These are phyloP conservation scores for Drosophila tani DNA, from an alignment of 1,140 invertebrate species.

Conservation along the genomic window DNA sequence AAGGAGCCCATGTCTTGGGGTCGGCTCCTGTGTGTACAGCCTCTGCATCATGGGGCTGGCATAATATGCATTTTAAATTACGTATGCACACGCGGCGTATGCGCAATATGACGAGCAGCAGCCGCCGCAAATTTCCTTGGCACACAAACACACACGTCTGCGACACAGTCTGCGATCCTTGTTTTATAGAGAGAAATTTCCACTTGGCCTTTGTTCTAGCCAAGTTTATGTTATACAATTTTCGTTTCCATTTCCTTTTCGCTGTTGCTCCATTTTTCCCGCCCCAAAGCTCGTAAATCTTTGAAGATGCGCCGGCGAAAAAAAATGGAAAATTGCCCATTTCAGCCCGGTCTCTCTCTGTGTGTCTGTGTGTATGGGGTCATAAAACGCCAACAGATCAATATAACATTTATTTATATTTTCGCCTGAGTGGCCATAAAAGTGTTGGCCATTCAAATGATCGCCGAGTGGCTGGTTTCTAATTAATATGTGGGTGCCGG, in stretches of 20 bases:
- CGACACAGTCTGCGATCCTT: conserved; percentile 15
- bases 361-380: conserved; percentile 2
- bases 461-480: conserved; percentile 32
- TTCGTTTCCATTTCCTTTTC: conserved; percentile 45
- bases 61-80: conserved; percentile 68
- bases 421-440: conserved; percentile 58
- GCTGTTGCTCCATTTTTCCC: conserved; percentile 25
- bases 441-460: conserved; percentile 58
- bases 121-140: conserved; percentile 53
- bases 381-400: conserved; percentile 66
- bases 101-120: conserved; percentile 64
- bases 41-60: conserved; percentile 24
- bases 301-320: conserved; percentile 41
- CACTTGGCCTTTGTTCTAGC: conserved; percentile 56
- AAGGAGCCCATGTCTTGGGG: conserved; percentile 28
- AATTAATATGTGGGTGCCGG: conserved; percentile 62
- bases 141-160: conserved; percentile 15
- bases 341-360: conserved; percentile 27
- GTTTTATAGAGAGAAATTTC: conserved; percentile 37
- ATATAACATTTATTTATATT: conserved; percentile 81
- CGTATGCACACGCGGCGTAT: conserved; percentile 66
- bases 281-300: conserved; percentile 72
- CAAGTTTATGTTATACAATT: conserved; percentile 70
- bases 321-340: conserved; percentile 82
- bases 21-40: conserved; percentile 13